A percentile compares a stretch with the other conserved stretches of the same genome.
These are phyloP conservation scores for Hyaena hyaena DNA, from an alignment of 2,113 vertebrate genomes.

Conservation along the genomic window DNA sequence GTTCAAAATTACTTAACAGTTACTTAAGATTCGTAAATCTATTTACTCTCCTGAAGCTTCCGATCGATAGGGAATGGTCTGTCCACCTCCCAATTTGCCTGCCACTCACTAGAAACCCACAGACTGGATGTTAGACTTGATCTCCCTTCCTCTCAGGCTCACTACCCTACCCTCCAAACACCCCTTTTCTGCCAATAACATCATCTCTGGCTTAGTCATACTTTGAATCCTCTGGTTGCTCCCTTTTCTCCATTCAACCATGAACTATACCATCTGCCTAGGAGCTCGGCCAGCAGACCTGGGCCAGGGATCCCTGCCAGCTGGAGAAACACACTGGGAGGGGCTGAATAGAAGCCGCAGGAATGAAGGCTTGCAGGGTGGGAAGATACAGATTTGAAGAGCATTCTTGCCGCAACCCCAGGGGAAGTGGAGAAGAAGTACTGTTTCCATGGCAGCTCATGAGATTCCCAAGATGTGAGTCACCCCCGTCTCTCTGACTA, in stretches of 20 bases:
- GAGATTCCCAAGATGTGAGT: constrained; percentile 24
- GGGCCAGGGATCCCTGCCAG: background rate
- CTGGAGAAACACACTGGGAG: background rate
- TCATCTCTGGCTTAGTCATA: background rate
- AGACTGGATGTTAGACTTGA: too few species aligned
- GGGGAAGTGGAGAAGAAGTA: background rate
- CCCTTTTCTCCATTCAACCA: background rate
- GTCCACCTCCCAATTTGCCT: background rate
- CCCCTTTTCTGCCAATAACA: background rate
- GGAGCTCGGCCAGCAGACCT: background rate
- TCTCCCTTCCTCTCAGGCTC: background rate
- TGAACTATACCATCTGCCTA: background rate
- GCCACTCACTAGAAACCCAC: background rate
- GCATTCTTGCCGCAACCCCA: background rate
- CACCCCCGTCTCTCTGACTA: constrained; percentile 12
- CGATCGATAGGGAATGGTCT: background rate
- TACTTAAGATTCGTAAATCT: background rate
- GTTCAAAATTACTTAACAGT: background rate
- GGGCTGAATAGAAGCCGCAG: background rate
- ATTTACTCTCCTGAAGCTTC: background rate
- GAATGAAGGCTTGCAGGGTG: background rate
- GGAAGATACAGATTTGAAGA: background rate
- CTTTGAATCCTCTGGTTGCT: background rate
- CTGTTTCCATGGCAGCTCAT: constrained; percentile 59
- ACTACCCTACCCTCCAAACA: background rate